A percentile compares a stretch with the other conserved stretches of the same genome.
phyloP scores from a whole-genome alignment of 2,113 vertebrate species.

The Scomber japonicus region DNA sequence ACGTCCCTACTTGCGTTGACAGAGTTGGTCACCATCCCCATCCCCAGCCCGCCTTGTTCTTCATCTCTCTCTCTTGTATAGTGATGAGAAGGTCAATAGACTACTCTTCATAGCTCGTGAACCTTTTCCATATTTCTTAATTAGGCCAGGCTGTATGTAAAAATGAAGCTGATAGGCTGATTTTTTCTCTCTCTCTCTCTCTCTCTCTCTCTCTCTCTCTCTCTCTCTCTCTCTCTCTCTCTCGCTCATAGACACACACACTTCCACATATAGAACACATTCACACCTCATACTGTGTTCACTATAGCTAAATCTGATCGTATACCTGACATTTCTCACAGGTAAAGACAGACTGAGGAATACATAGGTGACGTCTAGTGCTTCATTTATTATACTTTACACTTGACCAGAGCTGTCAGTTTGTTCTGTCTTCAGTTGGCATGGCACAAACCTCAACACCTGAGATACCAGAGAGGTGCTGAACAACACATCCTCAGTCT shows the following conservation, averaged over 20 bases:
- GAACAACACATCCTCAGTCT: conserved; percentile 48
- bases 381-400: conserved; percentile 45
- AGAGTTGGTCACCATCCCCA: conserved; percentile 56
- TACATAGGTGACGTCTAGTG: conserved; percentile 18
- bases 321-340: conserved; percentile 43
- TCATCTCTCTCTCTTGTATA: conserved; percentile 68
- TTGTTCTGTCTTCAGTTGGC: conserved; percentile 27
- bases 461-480: conserved; percentile 19
- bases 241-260: conserved; percentile 9
- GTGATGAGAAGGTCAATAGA: conserved; percentile 85
- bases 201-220: conserved; percentile 6
- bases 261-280: conserved; percentile 21
- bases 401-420: conserved; percentile 52
- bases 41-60: conserved; percentile 48
- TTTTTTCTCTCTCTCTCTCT: conserved; percentile 22
- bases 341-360: conserved; percentile 45
- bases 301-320: conserved; percentile 25
- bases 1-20: conserved; percentile 73
- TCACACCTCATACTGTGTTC: conserved; percentile 31
- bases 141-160: conserved; percentile 82
- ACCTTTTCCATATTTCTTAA: conserved; percentile 87
- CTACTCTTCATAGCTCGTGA: conserved; percentile 81
- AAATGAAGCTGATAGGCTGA: conserved; percentile 61
- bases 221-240: conserved; percentile 8
- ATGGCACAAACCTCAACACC: conserved; percentile 42